Evolutionary conservation across 2,797 vertebrate species (phyloP), one percentile per base, ranked within the genome.

Genomic region (Rhinatrema bivittatum): DNA sequence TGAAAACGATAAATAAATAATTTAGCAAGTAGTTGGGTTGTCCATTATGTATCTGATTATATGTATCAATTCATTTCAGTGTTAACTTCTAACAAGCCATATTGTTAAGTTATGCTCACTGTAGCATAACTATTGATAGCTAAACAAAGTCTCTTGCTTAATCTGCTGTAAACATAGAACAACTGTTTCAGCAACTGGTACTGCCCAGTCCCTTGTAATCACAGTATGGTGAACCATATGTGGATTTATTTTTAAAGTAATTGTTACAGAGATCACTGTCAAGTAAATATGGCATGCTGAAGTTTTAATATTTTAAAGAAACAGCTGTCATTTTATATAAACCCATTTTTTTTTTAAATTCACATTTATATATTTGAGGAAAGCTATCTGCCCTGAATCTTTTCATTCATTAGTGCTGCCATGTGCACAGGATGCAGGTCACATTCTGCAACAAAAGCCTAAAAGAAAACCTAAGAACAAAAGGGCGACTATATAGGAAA

Each of bases 261-360:
- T 57, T 36, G 43, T 29, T 23, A 47, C 74, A 53, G 69, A 77
- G 68, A 78, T 62, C 64, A 68, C 70, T 70, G 53, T 68, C 66
- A 70, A 42, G 46, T 50, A 51, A 46, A 70, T 56, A 68, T 19
- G 50, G 33, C 60, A 66, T 55, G 70, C 43, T 10, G 50, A 60
- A 40, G 48, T 38, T 60, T 18, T 27, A 44, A 43, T 65, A 67
- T 73, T 76, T 73, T 70, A 74, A 74, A 76, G 62, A 72, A 77
- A 70, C 68, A 80, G 61, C 62, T 76, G 62, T 65, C 62, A 74
- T 61, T 71, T 68, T 54, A 65, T 70, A 60, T 64, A 61, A 51
- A 56, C 50, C 47, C 63, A 60, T 60, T 61, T 64, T 56, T 64
- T 56, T 47, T 66, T 55, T 71, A 63, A 79, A 53, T 50, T 65